Percentiles rank a stretch among this genome's conserved stretches.
Evolutionary conservation across 2,797 vertebrate genomes (phyloP).

Genomic region (Chrysocyon brachyurus): DNA sequence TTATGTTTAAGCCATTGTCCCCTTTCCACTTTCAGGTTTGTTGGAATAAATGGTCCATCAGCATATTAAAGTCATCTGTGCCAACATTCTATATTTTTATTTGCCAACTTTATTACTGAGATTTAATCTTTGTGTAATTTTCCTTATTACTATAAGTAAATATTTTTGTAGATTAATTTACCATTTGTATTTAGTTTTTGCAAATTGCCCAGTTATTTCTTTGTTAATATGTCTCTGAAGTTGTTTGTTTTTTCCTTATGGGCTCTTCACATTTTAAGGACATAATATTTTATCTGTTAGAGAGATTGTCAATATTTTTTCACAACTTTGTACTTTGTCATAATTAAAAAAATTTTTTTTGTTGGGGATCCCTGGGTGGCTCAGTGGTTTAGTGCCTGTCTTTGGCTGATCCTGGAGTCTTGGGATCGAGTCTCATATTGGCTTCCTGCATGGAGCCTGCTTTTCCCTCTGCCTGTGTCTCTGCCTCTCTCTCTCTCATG

Average conservation of each 20-base stretch:
- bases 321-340: neutral
- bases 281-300: neutral
- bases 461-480: no score
- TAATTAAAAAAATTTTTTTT: neutral
- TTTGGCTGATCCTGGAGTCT: no score
- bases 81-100: neutral
- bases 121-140: neutral
- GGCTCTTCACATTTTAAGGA: conserved; percentile 48
- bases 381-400: no score
- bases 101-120: conserved; percentile 13
- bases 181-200: conserved; percentile 22
- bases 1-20: neutral
- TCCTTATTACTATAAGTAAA: neutral
- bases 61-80: neutral
- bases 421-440: no score
- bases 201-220: neutral
- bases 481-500: no score
- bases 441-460: no score
- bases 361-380: no score
- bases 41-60: neutral
- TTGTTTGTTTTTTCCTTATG: conserved; percentile 2
- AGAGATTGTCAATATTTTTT: neutral
- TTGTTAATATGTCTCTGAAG: conserved; percentile 38
- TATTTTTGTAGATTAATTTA: conserved; percentile 8
- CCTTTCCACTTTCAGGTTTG: neutral